These are phyloP conservation scores for Phyllotreta striolata DNA, from an alignment of 2,888 invertebrate species.

Conservation along the genomic window DNA sequence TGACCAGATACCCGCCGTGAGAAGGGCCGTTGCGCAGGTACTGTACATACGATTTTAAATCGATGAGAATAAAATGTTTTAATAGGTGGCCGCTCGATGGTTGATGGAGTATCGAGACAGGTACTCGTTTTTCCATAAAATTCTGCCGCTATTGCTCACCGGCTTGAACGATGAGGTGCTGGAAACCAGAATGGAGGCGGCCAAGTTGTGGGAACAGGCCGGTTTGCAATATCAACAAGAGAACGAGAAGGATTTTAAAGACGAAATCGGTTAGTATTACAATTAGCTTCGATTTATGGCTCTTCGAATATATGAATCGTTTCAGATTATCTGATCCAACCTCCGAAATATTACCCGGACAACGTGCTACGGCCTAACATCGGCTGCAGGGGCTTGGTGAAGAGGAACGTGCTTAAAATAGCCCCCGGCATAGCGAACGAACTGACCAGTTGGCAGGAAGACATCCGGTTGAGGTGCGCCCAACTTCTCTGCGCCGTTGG, in stretches of 20 bases:
- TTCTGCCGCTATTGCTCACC: conserved; percentile 85
- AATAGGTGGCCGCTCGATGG: conserved; percentile 74
- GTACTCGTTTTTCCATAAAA: conserved; percentile 88
- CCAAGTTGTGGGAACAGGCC: conserved; percentile 72
- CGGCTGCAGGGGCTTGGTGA: conserved; percentile 83
- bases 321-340: conserved; percentile 72
- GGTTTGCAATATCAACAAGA: conserved; percentile 84
- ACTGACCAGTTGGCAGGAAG: conserved; percentile 77
- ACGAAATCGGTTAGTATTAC: conserved; percentile 64
- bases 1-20: conserved; percentile 81
- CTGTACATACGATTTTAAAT: background rate
- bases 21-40: conserved; percentile 75
- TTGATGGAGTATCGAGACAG: conserved; percentile 80
- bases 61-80: background rate
- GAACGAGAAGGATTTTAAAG: conserved; percentile 87
- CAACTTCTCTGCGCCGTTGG: conserved; percentile 75
- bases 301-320: conserved; percentile 3
- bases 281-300: background rate
- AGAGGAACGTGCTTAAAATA: conserved; percentile 77
- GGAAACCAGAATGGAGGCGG: conserved; percentile 72
- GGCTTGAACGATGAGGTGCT: conserved; percentile 85
- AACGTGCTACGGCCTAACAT: conserved; percentile 79
- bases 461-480: conserved; percentile 74
- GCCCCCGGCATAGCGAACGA: conserved; percentile 76
- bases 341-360: conserved; percentile 77